Base-by-base conservation (phyloP, 2,888 invertebrate species). In the Ceratothoa steindachneri region DNA sequence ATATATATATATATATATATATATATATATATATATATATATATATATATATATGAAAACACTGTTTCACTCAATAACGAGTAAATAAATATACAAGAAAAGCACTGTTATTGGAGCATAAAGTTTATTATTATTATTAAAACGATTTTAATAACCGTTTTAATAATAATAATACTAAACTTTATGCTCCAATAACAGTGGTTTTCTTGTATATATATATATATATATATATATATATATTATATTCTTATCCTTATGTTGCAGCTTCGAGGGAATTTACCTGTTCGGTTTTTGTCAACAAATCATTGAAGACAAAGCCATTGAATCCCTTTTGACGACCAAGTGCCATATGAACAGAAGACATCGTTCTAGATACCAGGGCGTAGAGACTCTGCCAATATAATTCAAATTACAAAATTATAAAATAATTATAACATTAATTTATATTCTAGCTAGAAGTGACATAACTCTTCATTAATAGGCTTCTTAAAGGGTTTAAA, bases 21-120 rank as follows among this genome's bases (percentile, higher is more conserved):
- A 64, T 71, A 71, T 71, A 71, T 71, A 64, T 64, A 71, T 71
- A 71, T 71, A 69, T 71, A 64, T 71, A 71, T 71, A 71, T 71
- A 67, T 67, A 67, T 67, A 67, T 67, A 67, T 29, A 29, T 29
- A 29, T 67, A 67, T 12, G 60, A 12, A 70, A 60, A 70, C 24
- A 70, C 60, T 60, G 29, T 29, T 64, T n/a, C 30, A 64, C 30
- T 29, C 30, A 24, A n/a, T n/a, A n/a, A n/a, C n/a, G n/a, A n/a
- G n/a, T n/a, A n/a, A n/a, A n/a, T n/a, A n/a, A n/a, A n/a, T n/a
- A n/a, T n/a, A n/a, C n/a, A n/a, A n/a, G n/a, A n/a, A n/a, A n/a
- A n/a, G n/a, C n/a, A n/a, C n/a, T n/a, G n/a, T n/a, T n/a, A n/a
- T n/a, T n/a, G n/a, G n/a, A n/a, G n/a, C n/a, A n/a, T n/a, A n/a